These are phyloP conservation scores for Eledona agricola DNA, from an alignment of 2,888 invertebrate species.

Conservation along the genomic window DNA sequence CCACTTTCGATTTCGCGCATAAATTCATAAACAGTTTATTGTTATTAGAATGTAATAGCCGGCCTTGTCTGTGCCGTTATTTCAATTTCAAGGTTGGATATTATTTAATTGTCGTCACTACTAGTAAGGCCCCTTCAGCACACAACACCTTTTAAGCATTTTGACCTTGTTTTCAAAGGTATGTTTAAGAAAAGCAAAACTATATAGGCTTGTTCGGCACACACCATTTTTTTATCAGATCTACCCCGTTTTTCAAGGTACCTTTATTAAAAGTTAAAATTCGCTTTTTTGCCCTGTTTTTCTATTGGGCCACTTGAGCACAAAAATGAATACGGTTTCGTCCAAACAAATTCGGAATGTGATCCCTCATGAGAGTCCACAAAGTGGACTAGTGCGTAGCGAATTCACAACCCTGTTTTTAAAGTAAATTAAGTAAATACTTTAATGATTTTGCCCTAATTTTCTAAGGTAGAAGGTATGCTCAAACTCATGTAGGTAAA, in stretches of 20 bases:
- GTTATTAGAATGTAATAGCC: constrained; percentile 18
- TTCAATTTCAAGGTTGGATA: constrained; percentile 22
- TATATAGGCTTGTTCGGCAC: constrained; percentile 22
- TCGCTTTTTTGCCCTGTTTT: constrained; percentile 6
- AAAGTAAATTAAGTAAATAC: constrained; percentile 29
- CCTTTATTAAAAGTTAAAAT: constrained; percentile 13
- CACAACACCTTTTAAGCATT: constrained; percentile 20
- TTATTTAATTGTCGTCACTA: constrained; percentile 27
- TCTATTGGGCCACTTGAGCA: constrained; percentile 2
- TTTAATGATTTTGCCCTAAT: constrained; percentile 29
- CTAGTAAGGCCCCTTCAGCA: constrained; percentile 14
- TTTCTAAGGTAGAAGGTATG: constrained; percentile 27
- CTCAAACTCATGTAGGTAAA: constrained; percentile 26
- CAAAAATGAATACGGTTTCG: constrained; percentile 13
- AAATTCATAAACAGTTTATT: constrained; percentile 9
- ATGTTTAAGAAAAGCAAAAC: constrained; percentile 22
- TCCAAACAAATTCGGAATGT: constrained; percentile 29
- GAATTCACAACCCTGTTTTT: constrained; percentile 25
- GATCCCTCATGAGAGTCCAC: constrained; percentile 26
- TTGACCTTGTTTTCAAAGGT: constrained; percentile 22
- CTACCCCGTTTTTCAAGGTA: constrained; percentile 19
- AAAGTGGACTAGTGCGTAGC: constrained; percentile 22
- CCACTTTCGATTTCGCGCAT: constrained; percentile 11
- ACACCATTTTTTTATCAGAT: constrained; percentile 21
- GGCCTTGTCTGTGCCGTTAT: constrained; percentile 21